Base-by-base conservation (phyloP, 1,140 invertebrate genomes). In the Gerris buenoi region DNA sequence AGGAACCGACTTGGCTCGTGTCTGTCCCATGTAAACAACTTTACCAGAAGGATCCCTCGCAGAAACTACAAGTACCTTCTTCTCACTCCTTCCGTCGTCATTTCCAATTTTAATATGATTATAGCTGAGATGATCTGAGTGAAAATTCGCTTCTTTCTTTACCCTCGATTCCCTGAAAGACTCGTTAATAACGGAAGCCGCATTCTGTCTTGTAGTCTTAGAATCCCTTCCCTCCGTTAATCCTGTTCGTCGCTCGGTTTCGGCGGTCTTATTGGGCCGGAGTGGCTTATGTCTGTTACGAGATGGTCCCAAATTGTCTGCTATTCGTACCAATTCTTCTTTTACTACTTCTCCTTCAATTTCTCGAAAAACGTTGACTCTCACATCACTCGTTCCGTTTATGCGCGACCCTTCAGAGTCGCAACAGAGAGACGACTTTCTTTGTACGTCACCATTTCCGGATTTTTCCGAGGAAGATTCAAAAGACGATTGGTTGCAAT, bases 11-110 rank as follows among this genome's bases (percentile, higher is more conserved):
- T 70, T 2, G 10, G 46, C 29, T 59, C 25, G 67, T 64, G 22
- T 65, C 29, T 67, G 64, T 33, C 71, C 70, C 68, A 73, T 73
- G 70, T 76, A 78, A 33, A 76, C 72, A 1, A 77, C 70, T 58
- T 81, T 77, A 15, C 81, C 81, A 58, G 79, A 77, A 14, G 80
- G 80, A 69, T 83, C 81, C 2, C 81, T 75, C 18, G 81, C 81
- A 62, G 83, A 81, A 28, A 85, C 76, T 29, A 83, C 76, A 66
- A 84, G 72, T 25, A 83, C 76, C 73, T 81, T 78, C 71, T 81
- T 64, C 23, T 74, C 46, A 65, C 18, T 23, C 26, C 22, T 65
- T 33, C 22, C 29, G 26, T 23, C 29, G 10, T 15, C 64, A 46
- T 33, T 22, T 46, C 25, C 22, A 14, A 29, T 25, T 65, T 65